Evolutionary conservation across 2,888 invertebrate species (phyloP).

Genomic region (Polyploca ridens): DNA sequence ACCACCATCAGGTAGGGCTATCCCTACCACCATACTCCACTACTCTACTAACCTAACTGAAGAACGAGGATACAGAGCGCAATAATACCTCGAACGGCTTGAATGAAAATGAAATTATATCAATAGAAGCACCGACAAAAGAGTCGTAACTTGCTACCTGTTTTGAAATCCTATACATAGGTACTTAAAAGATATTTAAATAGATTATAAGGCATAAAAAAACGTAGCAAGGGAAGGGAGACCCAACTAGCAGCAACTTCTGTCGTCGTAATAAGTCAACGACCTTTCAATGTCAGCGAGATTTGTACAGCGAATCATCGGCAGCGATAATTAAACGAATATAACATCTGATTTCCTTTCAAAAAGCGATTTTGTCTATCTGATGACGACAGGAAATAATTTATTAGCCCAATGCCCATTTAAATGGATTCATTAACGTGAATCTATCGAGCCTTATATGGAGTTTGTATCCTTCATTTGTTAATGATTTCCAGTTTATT

Average conservation of each 20-base stretch:
- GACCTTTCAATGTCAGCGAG: slow-evolving; percentile 79
- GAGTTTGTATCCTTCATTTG: slow-evolving; percentile 49
- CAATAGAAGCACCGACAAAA: too few species aligned
- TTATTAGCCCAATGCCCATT: slow-evolving; percentile 44
- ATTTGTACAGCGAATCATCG: slow-evolving; percentile 62
- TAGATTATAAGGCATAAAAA: too few species aligned
- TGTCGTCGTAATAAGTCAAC: slow-evolving; percentile 68
- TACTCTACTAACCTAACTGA: too few species aligned
- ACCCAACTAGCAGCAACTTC: slow-evolving; percentile 47
- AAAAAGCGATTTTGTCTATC: slow-evolving; percentile 46
- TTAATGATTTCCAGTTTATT: slow-evolving; percentile 42
- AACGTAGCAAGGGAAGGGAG: slow-evolving; percentile 60
- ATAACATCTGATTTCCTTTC: slow-evolving; percentile 54
- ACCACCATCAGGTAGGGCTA: too few species aligned
- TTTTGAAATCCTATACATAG: background rate
- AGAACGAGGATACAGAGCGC: too few species aligned
- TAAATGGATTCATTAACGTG: slow-evolving; percentile 47
- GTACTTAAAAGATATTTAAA: slow-evolving; percentile 24
- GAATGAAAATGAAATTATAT: too few species aligned
- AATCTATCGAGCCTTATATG: slow-evolving; percentile 48
- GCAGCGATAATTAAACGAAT: slow-evolving; percentile 59
- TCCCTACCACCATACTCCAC: too few species aligned
- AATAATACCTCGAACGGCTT: too few species aligned
- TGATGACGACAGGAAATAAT: slow-evolving; percentile 49
- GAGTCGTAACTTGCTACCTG: background rate